Evolutionary conservation across 2,888 invertebrate species (phyloP), one percentile per base, ranked within the genome.

Genomic region (Apodemia duryi): DNA sequence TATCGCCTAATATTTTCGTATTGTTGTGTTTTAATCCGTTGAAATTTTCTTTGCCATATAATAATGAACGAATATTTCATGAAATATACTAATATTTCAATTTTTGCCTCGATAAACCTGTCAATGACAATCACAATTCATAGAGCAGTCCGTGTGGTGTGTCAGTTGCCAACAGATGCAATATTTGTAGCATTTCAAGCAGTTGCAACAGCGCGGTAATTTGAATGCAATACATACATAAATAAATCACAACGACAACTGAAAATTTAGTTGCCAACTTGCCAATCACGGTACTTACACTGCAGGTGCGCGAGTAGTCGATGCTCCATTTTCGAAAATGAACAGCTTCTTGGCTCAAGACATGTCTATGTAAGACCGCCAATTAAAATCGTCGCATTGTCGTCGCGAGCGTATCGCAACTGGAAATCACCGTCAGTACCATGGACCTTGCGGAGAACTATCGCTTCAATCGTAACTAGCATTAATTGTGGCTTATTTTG

Each of bases 401-500:
- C 76, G 74, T 74, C 52, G 69, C 66, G 64, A 54, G 70, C 69
- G 65, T 79, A 81, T 81, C 78, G 71, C 72, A 64, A 67, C 67
- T 68, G 66, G 70, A 65, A 66, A 74, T 74, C 73, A 65, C 66
- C 54, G 69, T 52, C 63, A 66, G 68, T 49, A 64, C 65, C 67
- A 61, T 64, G 65, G 65, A 57, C 66, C 70, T 64, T 62, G 64
- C 68, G 65, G 69, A 63, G 67, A 66, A 70, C 68, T 74, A 76
- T 74, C 76, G 67, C 66, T 51, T 54, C 71, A 66, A 75, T 80
- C 80, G 74, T 72, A 72, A 78, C 78, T 77, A 76, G 74, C 77
- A 76, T 81, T 82, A 83, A 85, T 85, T 80, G 80, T 78, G 75
- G 75, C 73, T 82, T 81, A 85, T 82, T 84, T 85, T 81, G 78